Percentiles rank a stretch among this genome's conserved stretches.
Evolutionary conservation across 2,797 vertebrate species (phyloP).

Genomic region (Peromyscus eremicus): DNA sequence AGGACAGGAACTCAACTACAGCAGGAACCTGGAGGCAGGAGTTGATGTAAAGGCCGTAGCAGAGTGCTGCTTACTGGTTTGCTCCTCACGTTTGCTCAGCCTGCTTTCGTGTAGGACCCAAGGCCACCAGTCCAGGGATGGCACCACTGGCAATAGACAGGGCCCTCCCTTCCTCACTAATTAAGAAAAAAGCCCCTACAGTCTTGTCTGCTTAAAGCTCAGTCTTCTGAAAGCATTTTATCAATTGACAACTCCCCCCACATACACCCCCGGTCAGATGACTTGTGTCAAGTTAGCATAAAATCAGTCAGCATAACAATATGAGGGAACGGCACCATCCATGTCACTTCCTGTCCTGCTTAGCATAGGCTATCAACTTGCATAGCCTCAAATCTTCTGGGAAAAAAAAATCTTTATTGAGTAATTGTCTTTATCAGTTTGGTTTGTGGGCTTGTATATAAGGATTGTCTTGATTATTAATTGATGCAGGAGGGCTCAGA

Average conservation of each 20-base stretch:
- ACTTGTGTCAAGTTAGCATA: not conserved
- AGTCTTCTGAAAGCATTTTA: not conserved
- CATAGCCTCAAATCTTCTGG: not conserved
- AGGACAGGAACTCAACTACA: not conserved
- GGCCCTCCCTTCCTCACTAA: not conserved
- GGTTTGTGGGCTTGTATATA: not conserved
- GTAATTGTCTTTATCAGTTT: not conserved
- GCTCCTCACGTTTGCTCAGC: not conserved
- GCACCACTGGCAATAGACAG: not conserved
- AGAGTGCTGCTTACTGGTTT: not conserved
- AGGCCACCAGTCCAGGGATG: not conserved
- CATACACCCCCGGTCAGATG: not conserved
- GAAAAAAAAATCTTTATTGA: not conserved
- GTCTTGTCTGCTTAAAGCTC: not conserved
- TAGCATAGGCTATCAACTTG: not conserved
- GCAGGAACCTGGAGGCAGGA: not conserved
- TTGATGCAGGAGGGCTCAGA: not conserved
- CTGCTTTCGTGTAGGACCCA: not conserved
- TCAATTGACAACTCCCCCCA: not conserved
- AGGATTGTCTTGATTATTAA: not conserved
- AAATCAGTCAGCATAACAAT: too few relatives aligned
- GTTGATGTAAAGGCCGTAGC: not conserved
- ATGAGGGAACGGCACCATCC: too few relatives aligned
- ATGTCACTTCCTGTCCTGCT: not conserved
- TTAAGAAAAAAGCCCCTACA: not conserved